Evolutionary conservation across 2,888 invertebrate genomes (phyloP), one percentile per base, ranked within the genome.

Genomic region (Nomada ruficornis): DNA sequence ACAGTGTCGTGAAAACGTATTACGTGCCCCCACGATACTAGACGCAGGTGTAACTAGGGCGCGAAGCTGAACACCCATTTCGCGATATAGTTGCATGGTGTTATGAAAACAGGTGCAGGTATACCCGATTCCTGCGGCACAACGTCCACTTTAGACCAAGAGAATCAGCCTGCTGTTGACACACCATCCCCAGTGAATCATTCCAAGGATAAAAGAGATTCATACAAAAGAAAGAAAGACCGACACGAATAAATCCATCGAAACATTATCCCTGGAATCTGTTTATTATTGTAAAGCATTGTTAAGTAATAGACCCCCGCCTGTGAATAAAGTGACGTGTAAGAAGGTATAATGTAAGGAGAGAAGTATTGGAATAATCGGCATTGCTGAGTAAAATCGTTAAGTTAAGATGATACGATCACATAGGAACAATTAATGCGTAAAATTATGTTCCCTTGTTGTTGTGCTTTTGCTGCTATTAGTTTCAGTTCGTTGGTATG

Each of bases 41-140:
- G 75, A 80, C 80, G 80, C 86, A 86, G 89, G 89, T 91, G 89
- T 89, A 92, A 92, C 89, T 92, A 89, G 91, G 91, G 86, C 91
- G 89, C 90, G 89, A 90, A 90, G 88, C 86, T 85, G 86, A 87
- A 87, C 89, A 89, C 85, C 84, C 85, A 87, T 82, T 86, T 86
- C 72, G 65, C 80, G 73, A 76, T 80, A 60, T 68, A 86, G 83
- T 79, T 70, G 80, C 55, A 72, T 64, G 63, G 55, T 82, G 77
- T 82, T 80, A 65, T 80, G 69, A 84, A 81, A 81, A 86, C 87
- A 85, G 85, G 81, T 85, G 86, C 67, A 64, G 36, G 63, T 78
- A 83, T 29, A 69, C 55, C 36, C 67, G 68, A 82, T 76, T 79
- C 72, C 69, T 68, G 55, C 57, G 69, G 13, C 23, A 15, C 74